Conservation (phyloP, 2,113 vertebrate genomes). For the Candoia aspera region DNA sequence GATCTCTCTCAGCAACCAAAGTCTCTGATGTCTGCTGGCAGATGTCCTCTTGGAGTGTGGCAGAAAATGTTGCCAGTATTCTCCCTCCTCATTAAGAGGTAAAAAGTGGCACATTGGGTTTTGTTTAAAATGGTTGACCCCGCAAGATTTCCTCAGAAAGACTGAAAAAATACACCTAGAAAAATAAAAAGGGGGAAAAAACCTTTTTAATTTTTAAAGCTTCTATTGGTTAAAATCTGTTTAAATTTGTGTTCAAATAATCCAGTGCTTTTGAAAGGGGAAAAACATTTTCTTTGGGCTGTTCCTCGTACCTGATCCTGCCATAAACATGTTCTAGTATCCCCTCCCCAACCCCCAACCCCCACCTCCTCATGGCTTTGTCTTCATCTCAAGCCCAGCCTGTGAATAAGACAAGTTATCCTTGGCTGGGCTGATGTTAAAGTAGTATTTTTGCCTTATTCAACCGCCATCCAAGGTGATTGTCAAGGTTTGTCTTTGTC, state of each 20-base stretch:
- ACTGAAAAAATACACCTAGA: background rate
- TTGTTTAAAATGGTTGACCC: background rate
- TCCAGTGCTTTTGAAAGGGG: background rate
- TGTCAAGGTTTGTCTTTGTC: background rate
- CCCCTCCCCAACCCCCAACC: background rate
- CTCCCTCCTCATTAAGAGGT: background rate
- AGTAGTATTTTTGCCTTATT: background rate
- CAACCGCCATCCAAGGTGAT: background rate
- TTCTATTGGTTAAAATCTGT: background rate
- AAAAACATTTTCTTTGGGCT: background rate
- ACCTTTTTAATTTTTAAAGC: background rate
- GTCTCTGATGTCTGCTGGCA: background rate
- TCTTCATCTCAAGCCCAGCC: background rate
- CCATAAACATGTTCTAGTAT: background rate
- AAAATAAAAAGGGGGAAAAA: background rate
- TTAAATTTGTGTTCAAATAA: background rate
- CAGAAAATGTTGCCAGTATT: background rate
- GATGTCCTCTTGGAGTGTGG: background rate
- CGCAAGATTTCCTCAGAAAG: background rate
- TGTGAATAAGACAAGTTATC: background rate
- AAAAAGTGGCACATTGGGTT: background rate
- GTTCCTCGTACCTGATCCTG: background rate
- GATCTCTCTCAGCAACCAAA: background rate
- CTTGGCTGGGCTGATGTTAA: background rate
- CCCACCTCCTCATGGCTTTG: background rate